phyloP scores from a whole-genome alignment of 2,797 vertebrate species.

The Darevskia nairensis region DNA sequence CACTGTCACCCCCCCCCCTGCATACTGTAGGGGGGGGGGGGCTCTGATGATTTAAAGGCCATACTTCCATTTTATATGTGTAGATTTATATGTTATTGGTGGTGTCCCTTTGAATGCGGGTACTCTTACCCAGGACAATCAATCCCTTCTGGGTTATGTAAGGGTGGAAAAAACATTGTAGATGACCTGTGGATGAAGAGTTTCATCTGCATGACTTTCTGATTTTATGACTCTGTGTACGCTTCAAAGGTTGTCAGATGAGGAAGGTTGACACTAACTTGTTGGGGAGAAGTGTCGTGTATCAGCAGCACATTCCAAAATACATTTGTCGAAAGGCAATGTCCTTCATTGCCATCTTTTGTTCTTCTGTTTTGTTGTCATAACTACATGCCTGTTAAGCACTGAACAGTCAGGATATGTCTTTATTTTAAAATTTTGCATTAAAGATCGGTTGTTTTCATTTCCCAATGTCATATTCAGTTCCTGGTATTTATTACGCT shows the following conservation, averaged over 20 bases:
- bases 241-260: conserved; percentile 25
- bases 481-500: conserved; percentile 1
- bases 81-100: not conserved
- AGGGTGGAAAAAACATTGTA: not conserved
- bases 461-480: conserved; percentile 23
- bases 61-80: not conserved
- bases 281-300: conserved; percentile 9
- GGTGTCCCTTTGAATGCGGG: no score
- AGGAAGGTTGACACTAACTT: not conserved
- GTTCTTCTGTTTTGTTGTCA: not conserved
- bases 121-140: not conserved
- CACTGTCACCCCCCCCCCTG: no score
- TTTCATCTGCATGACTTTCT: not conserved
- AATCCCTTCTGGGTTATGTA: not conserved
- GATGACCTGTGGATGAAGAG: not conserved
- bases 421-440: conserved; percentile 20
- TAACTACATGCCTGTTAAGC: conserved; percentile 25
- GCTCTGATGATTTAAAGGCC: not conserved
- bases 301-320: not conserved
- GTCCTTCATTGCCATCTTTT: conserved; percentile 22
- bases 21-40: no score
- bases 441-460: conserved; percentile 31
- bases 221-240: not conserved
- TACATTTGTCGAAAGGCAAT: conserved; percentile 8
- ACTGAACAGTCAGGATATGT: conserved; percentile 12